Base-by-base conservation (phyloP, 2,113 vertebrate species). In the Apistogramma diplotaenia region DNA sequence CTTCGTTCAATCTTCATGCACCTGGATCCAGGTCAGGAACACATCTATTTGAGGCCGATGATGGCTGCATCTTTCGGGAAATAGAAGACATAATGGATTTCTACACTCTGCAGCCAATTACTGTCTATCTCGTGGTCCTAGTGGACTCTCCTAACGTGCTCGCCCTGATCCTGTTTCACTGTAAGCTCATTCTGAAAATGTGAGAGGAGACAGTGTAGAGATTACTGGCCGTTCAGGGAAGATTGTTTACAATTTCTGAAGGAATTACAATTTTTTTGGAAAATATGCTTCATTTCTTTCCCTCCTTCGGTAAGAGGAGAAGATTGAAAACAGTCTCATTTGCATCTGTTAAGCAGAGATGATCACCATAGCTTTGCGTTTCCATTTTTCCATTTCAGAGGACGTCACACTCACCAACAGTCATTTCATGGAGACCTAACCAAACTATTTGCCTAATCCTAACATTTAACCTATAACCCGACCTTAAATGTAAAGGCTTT, bases 91-190 rank as follows among this genome's bases (percentile, higher is more conserved):
- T 85, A 90, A 93, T 92, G 89, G 88, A 88, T 73, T 81, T 82
- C 77, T 76, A 73, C 58, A 18, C 57, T 80, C 19, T 31, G 15
- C 6, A 16, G 59, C 2, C 82, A 88, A 92, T 92, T 89, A 89
- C 31, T 81, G 84, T 85, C 70, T 85, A 85, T 90, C 67, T 76
- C 5, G 3, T n/a, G 57, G 85, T 83, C 91, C 89, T 89, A 78
- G 76, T 87, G 88, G 82, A 86, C 81, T 85, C 80, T 78, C 18
- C 51, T 62, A 33, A 54, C 77, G 58, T 55, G 33, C 46, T 78
- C 25, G 81, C 87, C 80, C 87, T 91, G 89, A 91, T 93, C 85
- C 62, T 84, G 57, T 92, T 93, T 89, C 87, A 90, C 78, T 40
- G 61, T 18, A n/a, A 6, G 35, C 83, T 88, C 75, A 85, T 90